Conservation (phyloP, 2,797 vertebrate species). For the Enteromius paludinosus region DNA sequence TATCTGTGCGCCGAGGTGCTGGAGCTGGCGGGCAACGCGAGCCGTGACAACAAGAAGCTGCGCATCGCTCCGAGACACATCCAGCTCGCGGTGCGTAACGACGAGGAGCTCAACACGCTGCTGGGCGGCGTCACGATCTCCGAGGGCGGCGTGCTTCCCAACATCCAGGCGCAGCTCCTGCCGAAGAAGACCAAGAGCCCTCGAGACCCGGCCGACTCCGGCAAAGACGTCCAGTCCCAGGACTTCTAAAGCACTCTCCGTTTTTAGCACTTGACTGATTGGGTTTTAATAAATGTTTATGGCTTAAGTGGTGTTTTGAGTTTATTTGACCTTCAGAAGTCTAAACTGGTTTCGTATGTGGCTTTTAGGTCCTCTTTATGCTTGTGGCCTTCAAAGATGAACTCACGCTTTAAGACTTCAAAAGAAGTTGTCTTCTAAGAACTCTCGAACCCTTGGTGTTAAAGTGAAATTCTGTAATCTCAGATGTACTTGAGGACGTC, state of each 20-base stretch:
- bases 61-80: slow-evolving; percentile 81
- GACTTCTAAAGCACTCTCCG: slow-evolving; percentile 67
- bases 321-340: no score
- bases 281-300: no score
- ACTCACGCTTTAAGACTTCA: no score
- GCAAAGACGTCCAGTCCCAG: slow-evolving; percentile 68
- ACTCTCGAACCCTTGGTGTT: no score
- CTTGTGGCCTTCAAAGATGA: no score
- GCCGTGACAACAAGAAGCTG: slow-evolving; percentile 73
- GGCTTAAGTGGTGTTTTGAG: no score
- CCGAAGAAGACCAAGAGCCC: slow-evolving; percentile 71
- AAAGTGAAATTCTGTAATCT: no score
- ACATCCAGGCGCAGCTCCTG: slow-evolving; percentile 75
- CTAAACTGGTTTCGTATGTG: no score
- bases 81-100: slow-evolving; percentile 79
- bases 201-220: slow-evolving; percentile 43
- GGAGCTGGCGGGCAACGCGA: slow-evolving; percentile 79
- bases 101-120: slow-evolving; percentile 77
- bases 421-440: no score
- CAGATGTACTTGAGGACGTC: no score
- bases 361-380: no score
- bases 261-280: neutral
- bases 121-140: slow-evolving; percentile 75
- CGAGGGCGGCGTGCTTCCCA: slow-evolving; percentile 79
- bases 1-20: slow-evolving; percentile 81